Conservation (phyloP, 1,140 invertebrate genomes). For the Bombus superbus region DNA sequence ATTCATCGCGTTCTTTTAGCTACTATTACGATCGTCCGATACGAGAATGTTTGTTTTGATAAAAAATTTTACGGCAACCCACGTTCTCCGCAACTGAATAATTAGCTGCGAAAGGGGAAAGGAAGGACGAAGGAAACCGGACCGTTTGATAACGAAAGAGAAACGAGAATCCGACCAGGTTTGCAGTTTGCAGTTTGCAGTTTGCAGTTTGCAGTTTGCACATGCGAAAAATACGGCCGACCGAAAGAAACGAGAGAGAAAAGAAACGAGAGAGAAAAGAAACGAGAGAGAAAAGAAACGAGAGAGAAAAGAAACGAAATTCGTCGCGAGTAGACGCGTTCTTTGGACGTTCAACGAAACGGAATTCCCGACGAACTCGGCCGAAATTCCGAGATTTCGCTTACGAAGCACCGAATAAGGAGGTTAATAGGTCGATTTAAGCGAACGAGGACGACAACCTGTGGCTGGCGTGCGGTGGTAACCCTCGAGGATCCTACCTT, state of each 20-base stretch:
- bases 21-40: background rate
- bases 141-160: background rate
- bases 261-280: no score
- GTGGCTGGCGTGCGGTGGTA: constrained; percentile 38
- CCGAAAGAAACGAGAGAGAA: background rate
- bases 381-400: constrained; percentile 45
- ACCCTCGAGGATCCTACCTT: constrained; percentile 42
- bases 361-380: constrained; percentile 33
- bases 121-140: no score
- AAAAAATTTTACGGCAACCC: background rate
- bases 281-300: background rate
- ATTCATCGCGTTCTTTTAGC: background rate
- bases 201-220: background rate
- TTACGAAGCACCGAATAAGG: constrained; percentile 37
- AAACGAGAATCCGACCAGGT: background rate
- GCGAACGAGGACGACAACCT: constrained; percentile 47
- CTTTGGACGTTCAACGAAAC: constrained; percentile 36
- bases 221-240: constrained; percentile 12
- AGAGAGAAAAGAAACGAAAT: background rate
- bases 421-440: constrained; percentile 56
- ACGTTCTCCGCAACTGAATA: background rate
- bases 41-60: background rate
- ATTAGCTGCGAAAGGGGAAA: no score
- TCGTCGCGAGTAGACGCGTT: background rate
- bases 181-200: background rate